Percentiles rank a stretch among this genome's conserved stretches.
These are phyloP conservation scores for Cheilosia soror DNA, from an alignment of 2,888 invertebrate genomes.

Conservation along the genomic window DNA sequence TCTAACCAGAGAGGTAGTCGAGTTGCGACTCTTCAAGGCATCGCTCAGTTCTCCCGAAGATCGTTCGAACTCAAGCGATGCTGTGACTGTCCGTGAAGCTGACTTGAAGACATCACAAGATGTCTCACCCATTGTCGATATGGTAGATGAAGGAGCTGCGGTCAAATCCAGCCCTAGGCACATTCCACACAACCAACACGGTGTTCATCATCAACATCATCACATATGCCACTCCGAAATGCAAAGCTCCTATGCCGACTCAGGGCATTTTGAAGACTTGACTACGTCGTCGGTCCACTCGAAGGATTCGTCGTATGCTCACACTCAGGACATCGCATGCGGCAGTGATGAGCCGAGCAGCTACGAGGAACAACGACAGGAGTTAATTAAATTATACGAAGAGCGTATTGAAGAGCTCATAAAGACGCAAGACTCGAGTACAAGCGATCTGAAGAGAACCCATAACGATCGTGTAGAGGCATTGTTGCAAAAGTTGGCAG, in stretches of 20 bases:
- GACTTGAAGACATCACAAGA: slow-evolving; percentile 85
- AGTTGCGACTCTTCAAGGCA: slow-evolving; percentile 91
- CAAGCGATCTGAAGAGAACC: slow-evolving; percentile 90
- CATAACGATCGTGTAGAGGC: slow-evolving; percentile 92
- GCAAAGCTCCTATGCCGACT: slow-evolving; percentile 92
- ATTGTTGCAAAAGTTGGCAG: slow-evolving; percentile 88
- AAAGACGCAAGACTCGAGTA: slow-evolving; percentile 86
- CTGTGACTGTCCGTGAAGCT: slow-evolving; percentile 90
- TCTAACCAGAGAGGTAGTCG: slow-evolving; percentile 91
- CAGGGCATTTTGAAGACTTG: slow-evolving; percentile 94
- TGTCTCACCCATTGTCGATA: slow-evolving; percentile 85
- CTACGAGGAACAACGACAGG: slow-evolving; percentile 87
- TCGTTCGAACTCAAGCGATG: slow-evolving; percentile 90
- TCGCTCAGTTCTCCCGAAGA: slow-evolving; percentile 92
- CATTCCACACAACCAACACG: slow-evolving; percentile 79
- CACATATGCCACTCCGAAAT: slow-evolving; percentile 84
- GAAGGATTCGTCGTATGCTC: slow-evolving; percentile 88
- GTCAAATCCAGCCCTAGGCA: slow-evolving; percentile 83
- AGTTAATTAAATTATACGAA: slow-evolving; percentile 89
- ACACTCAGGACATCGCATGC: slow-evolving; percentile 84
- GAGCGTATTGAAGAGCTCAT: slow-evolving; percentile 90
- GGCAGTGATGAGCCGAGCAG: slow-evolving; percentile 78
- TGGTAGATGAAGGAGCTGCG: slow-evolving; percentile 83
- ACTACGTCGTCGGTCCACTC: slow-evolving; percentile 91
- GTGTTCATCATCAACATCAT: slow-evolving; percentile 83